Evolutionary conservation across 1,140 invertebrate genomes (phyloP), one percentile per base, ranked within the genome.

Genomic region (Habropoda laboriosa): DNA sequence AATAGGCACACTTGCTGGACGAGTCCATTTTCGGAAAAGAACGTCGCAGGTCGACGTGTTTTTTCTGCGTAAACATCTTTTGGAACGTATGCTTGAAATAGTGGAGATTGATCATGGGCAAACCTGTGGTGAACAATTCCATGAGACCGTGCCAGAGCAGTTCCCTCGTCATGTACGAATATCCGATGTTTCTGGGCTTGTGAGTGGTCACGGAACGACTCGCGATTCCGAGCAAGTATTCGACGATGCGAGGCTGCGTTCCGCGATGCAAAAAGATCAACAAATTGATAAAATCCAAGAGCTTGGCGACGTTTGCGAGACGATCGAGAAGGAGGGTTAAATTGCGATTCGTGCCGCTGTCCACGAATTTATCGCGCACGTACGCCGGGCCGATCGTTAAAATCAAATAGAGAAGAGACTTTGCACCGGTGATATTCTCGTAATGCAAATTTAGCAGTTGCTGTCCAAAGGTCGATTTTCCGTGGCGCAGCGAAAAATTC

Each of bases 81-180:
- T 71, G 87, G 66, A 89, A 73, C 7, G 53, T 38, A 42, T 90
- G 88, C 68, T 91, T 92, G 6, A 92, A 18, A 1, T 82, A 87
- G 61, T 91, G 87, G 57, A 92, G 89, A 83, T 93, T 92, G 38
- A 93, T 81, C 89, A 93, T 88, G 0, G 92, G 92, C 61, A 93
- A 57, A 27, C 90, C 87, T 16, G 89, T 82, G 5, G 90, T 89
- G 32, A 93, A 88, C 13, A 93, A 73, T 60, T 93, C 92, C 58
- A 92, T 90, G 18, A 93, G 76, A 13, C 92, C 89, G 61, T 93
- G 91, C 92, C 92, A 93, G 1, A 93, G 77, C n/a, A 93, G 80
- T 81, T 93, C 92, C 49, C 91, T 87, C 2, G 92, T 91, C 92
- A 93, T 93, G 63, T 93, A 93, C 7, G 92, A 92, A 77, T 93